Evolutionary conservation across 2,113 vertebrate genomes (phyloP).

Genomic region (Taurulus bubalis): DNA sequence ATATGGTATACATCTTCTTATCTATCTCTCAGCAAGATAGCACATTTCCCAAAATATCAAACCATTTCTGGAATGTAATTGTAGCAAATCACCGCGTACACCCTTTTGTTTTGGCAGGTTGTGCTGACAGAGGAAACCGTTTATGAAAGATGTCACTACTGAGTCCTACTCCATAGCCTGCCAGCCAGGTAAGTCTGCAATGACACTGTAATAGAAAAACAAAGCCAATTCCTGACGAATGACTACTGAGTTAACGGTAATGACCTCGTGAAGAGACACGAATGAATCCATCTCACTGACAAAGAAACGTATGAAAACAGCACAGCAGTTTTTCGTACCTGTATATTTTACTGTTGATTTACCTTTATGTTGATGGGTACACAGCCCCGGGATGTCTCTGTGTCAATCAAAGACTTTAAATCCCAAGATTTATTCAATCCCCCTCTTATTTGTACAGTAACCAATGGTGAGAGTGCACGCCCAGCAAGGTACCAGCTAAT

Average conservation of each 20-base stretch:
- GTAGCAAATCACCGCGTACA: not conserved
- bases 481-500: conserved; percentile 65
- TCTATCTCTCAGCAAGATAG: not conserved
- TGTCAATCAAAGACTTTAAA: conserved; percentile 63
- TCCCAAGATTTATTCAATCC: conserved; percentile 52
- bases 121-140: conserved; percentile 2
- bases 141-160: conserved; percentile 2
- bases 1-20: not conserved
- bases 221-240: conserved; percentile 12
- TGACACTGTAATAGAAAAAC: conserved; percentile 3
- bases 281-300: conserved; percentile 22
- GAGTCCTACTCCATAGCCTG: conserved; percentile 9
- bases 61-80: not conserved
- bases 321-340: conserved; percentile 20
- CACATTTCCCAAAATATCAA: not conserved
- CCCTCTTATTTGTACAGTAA: conserved; percentile 46
- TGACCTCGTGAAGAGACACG: not conserved
- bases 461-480: conserved; percentile 56
- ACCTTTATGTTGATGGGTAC: conserved; percentile 38
- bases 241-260: not conserved
- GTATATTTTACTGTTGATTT: conserved; percentile 27
- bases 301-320: conserved; percentile 16
- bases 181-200: conserved; percentile 10
- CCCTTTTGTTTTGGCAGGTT: conserved; percentile 33
- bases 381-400: conserved; percentile 44